A percentile compares a stretch with the other conserved stretches of the same genome.
These are phyloP conservation scores for Hydroisotoma schaefferi DNA, from an alignment of 2,888 invertebrate genomes.

Conservation along the genomic window DNA sequence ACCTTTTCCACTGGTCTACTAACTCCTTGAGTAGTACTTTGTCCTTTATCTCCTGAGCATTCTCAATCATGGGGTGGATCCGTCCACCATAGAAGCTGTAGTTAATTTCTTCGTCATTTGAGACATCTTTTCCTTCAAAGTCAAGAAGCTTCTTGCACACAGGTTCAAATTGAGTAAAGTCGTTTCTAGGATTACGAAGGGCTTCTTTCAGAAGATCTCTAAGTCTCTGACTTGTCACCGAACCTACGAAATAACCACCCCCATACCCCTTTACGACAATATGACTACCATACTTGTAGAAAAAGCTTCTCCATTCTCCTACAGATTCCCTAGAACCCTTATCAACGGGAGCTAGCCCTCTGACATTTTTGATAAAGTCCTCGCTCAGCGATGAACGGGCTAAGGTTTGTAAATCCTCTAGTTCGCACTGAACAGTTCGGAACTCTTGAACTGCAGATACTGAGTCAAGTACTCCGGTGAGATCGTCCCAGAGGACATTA, in stretches of 20 bases:
- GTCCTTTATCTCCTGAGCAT: too few relatives aligned
- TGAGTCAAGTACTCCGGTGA: not conserved
- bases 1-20: too few relatives aligned
- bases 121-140: too few relatives aligned
- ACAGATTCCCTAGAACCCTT: not conserved
- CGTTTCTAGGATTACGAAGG: too few relatives aligned
- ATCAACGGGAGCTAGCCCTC: not conserved
- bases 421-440: conserved; percentile 3
- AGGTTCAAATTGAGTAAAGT: too few relatives aligned
- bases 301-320: conserved; percentile 13
- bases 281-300: conserved; percentile 13
- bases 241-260: conserved; percentile 4
- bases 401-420: not conserved
- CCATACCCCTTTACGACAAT: conserved; percentile 5
- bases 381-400: too few relatives aligned
- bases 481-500: not conserved
- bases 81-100: too few relatives aligned
- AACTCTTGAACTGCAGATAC: conserved; percentile 1
- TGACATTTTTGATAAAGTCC: not conserved
- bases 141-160: too few relatives aligned
- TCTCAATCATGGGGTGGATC: too few relatives aligned
- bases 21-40: too few relatives aligned
- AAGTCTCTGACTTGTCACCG: not conserved
- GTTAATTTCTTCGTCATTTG: too few relatives aligned
- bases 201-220: too few relatives aligned